These are phyloP conservation scores for Pelodiscus sinensis DNA, from an alignment of 2,113 vertebrate genomes.

Conservation along the genomic window DNA sequence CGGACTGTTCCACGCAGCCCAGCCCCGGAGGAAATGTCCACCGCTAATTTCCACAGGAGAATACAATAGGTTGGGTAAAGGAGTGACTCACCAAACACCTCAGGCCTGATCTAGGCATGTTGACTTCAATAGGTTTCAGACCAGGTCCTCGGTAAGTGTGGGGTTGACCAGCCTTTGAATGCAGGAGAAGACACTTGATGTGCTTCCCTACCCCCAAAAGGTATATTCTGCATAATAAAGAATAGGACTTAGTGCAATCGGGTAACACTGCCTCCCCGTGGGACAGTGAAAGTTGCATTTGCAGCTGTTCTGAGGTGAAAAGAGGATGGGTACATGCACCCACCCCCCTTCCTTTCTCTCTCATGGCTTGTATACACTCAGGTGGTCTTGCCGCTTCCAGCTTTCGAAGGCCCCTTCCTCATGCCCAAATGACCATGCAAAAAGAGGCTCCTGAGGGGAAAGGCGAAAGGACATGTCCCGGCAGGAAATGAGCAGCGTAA, in stretches of 20 bases:
- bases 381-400: not conserved
- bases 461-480: not conserved
- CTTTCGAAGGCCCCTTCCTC: rapidly evolving
- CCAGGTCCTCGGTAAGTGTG: too few relatives aligned
- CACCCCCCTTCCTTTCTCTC: not conserved
- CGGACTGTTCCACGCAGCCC: rapidly evolving
- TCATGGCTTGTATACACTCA: constrained; percentile 3
- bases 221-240: not conserved
- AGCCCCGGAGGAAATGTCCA: not conserved
- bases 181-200: not conserved
- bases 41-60: not conserved
- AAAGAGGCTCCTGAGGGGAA: not conserved
- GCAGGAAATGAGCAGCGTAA: not conserved
- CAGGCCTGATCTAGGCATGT: not conserved
- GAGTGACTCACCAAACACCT: rapidly evolving
- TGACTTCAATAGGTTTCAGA: not conserved
- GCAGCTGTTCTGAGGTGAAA: not conserved
- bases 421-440: not conserved
- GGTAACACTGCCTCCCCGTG: not conserved
- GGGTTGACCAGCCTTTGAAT: rapidly evolving
- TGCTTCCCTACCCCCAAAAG: not conserved
- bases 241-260: not conserved
- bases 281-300: not conserved
- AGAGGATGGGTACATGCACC: not conserved
- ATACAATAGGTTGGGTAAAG: rapidly evolving